Percentiles rank a stretch among this genome's conserved stretches.
Conservation (phyloP, 2,888 invertebrate genomes). For the Alloplasta piceator region DNA sequence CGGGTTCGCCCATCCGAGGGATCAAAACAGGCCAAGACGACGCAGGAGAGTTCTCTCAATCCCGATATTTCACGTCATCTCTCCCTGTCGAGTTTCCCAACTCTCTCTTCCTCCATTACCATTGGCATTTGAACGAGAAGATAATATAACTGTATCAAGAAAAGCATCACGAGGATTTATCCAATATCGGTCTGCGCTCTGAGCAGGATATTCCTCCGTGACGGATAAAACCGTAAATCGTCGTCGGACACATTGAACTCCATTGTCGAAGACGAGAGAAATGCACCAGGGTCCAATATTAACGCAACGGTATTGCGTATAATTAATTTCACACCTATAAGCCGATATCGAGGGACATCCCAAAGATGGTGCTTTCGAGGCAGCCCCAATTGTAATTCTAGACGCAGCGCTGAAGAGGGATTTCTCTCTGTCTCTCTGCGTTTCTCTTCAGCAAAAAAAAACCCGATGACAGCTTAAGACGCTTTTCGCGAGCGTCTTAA, state of each 20-base stretch:
- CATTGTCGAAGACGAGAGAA: neutral
- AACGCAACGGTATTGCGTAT: neutral
- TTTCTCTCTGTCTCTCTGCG: too few species aligned
- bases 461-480: constrained; percentile 82
- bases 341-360: neutral
- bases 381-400: constrained; percentile 74
- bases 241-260: too few species aligned
- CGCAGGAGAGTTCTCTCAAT: constrained; percentile 18
- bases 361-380: constrained; percentile 18
- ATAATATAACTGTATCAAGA: neutral
- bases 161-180: constrained; percentile 10
- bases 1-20: constrained; percentile 17
- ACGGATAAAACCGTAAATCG: constrained; percentile 9
- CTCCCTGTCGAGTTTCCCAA: neutral
- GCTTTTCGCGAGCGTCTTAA: constrained; percentile 68
- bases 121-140: too few species aligned
- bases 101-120: too few species aligned
- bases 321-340: neutral
- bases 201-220: neutral
- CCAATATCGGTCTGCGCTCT: neutral
- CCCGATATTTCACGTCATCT: constrained; percentile 38
- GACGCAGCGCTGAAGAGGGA: constrained; percentile 68
- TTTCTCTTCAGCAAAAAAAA: constrained; percentile 67
- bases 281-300: neutral
- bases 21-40: constrained; percentile 23